Percentiles rank a stretch among this genome's conserved stretches.
Conservation (phyloP, 2,797 vertebrate species). For the Paguma larvata region DNA sequence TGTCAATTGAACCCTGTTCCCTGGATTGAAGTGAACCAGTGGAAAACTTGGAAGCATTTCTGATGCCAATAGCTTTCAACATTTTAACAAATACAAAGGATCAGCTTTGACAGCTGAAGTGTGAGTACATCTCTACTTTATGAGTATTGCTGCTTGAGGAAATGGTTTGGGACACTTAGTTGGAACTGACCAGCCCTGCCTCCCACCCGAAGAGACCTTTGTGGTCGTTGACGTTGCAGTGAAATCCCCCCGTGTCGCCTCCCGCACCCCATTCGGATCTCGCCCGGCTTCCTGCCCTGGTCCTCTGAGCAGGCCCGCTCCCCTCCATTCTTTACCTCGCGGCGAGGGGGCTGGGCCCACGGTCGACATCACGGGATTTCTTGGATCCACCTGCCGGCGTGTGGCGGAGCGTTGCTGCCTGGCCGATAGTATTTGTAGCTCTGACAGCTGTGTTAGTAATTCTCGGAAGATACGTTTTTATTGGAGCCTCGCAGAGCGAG, state of each 20-base stretch:
- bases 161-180: slow-evolving; percentile 19
- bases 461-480: slow-evolving; percentile 47
- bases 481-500: background rate
- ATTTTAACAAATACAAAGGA: background rate
- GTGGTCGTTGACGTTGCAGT: background rate
- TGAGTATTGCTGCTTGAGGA: background rate
- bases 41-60: slow-evolving; percentile 28
- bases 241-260: background rate
- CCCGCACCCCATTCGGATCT: rapidly evolving
- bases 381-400: background rate
- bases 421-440: too few relatives aligned
- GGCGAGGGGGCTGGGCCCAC: background rate
- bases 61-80: background rate
- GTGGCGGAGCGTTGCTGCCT: background rate
- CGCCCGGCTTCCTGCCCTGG: background rate
- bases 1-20: background rate
- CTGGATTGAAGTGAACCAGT: background rate
- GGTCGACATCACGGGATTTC: background rate
- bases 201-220: background rate
- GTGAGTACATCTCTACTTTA: background rate
- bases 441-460: slow-evolving; percentile 26
- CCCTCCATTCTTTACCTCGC: background rate
- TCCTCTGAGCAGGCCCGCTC: background rate
- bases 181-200: slow-evolving; percentile 21
- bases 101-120: slow-evolving; percentile 17